These are phyloP conservation scores for Julus scanicus DNA, from an alignment of 2,888 invertebrate genomes.

Conservation along the genomic window DNA sequence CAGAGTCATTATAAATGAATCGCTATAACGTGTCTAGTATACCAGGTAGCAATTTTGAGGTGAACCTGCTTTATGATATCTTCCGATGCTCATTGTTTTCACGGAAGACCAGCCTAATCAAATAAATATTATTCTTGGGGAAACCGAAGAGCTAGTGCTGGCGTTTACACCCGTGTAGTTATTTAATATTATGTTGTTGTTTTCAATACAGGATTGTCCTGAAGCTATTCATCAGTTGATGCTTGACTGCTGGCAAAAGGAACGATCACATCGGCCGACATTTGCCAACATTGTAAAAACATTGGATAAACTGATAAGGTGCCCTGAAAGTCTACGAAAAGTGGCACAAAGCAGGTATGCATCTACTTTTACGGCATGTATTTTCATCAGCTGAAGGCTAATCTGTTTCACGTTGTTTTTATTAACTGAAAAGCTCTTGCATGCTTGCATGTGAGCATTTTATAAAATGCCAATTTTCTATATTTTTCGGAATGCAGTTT, in stretches of 20 bases:
- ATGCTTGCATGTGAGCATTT: no score
- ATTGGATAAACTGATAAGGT: constrained; percentile 91
- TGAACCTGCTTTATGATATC: constrained; percentile 24
- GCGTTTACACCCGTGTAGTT: no score
- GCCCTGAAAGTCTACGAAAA: constrained; percentile 88
- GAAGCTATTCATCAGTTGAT: constrained; percentile 97
- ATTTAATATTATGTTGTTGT: constrained; percentile 16
- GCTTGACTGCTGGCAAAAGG: constrained; percentile 99
- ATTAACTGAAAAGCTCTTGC: no score
- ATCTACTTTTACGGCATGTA: background rate
- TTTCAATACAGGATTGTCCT: constrained; percentile 83
- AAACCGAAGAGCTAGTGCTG: no score
- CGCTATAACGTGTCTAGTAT: no score
- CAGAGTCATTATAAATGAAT: no score
- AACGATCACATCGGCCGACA: constrained; percentile 92
- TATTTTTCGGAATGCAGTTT: no score
- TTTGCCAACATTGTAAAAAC: constrained; percentile 95
- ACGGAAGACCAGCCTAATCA: no score
- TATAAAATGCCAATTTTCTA: no score
- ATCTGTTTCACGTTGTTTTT: no score
- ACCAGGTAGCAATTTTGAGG: no score
- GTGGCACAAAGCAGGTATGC: constrained; percentile 85
- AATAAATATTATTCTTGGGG: no score
- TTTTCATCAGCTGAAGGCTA: background rate
- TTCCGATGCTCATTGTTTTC: background rate